A percentile compares a stretch with the other conserved stretches of the same genome.
phyloP scores from a whole-genome alignment of 2,888 invertebrate genomes.

The Mesoligia furuncula region DNA sequence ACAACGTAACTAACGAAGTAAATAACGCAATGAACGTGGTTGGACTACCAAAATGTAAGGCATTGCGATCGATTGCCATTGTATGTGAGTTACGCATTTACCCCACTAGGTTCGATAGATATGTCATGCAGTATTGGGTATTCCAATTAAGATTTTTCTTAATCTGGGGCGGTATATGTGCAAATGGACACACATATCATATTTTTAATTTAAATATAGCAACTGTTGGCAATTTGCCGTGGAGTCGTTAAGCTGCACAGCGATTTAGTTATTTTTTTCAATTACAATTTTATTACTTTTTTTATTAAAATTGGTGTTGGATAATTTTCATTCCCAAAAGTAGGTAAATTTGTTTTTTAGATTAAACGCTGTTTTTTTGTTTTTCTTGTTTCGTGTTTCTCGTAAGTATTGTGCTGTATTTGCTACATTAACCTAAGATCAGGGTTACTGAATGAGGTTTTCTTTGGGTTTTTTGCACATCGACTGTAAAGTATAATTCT shows the following conservation, averaged over 20 bases:
- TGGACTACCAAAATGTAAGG: neutral
- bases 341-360: neutral
- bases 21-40: neutral
- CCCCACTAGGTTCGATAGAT: neutral
- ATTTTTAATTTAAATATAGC: slow-evolving; percentile 14
- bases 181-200: no score
- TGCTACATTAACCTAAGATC: neutral
- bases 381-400: neutral
- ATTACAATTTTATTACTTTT: slow-evolving; percentile 24
- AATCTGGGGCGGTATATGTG: neutral
- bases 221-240: slow-evolving; percentile 7
- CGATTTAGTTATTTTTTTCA: slow-evolving; percentile 1
- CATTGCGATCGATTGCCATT: neutral
- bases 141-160: neutral
- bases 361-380: neutral
- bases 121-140: neutral
- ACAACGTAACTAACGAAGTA: neutral
- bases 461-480: neutral
- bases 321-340: slow-evolving; percentile 7
- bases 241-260: neutral
- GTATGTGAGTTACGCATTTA: neutral
- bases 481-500: neutral
- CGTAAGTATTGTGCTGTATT: neutral
- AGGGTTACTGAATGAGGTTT: neutral
- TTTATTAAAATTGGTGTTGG: slow-evolving; percentile 10